These are phyloP conservation scores for Phocoena sinus DNA, from an alignment of 2,113 vertebrate genomes.

Conservation along the genomic window DNA sequence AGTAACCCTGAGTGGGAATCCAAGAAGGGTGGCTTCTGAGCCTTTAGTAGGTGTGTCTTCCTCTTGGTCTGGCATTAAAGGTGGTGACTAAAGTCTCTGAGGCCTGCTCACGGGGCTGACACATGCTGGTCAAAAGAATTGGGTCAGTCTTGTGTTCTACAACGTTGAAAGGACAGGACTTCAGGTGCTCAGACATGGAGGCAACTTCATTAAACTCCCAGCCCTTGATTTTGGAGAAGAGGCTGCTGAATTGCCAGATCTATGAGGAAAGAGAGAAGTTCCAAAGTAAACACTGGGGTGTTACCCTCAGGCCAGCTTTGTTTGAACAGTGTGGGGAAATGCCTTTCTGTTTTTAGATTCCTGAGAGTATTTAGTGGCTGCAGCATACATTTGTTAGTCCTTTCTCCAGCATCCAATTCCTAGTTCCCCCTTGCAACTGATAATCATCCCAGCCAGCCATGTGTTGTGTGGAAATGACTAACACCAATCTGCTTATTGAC, in stretches of 20 bases:
- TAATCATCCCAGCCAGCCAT: neutral
- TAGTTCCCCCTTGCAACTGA: neutral
- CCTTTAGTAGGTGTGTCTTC: slow-evolving; percentile 21
- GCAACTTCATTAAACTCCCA: slow-evolving; percentile 83
- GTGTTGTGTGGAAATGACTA: neutral
- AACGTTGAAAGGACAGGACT: slow-evolving; percentile 88
- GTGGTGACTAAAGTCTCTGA: slow-evolving; percentile 80
- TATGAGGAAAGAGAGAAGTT: slow-evolving; percentile 55
- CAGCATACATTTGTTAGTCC: neutral
- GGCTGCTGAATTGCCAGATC: slow-evolving; percentile 94
- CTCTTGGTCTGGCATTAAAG: slow-evolving; percentile 75
- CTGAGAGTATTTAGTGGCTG: neutral
- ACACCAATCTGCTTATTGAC: neutral
- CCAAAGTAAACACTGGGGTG: neutral
- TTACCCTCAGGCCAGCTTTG: neutral
- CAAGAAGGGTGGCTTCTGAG: neutral
- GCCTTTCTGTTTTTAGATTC: neutral
- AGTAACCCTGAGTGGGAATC: neutral
- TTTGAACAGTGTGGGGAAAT: neutral
- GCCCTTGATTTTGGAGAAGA: slow-evolving; percentile 88
- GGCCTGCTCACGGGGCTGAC: slow-evolving; percentile 70
- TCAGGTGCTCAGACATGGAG: slow-evolving; percentile 91
- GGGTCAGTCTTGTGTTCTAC: slow-evolving; percentile 84
- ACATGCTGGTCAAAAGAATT: slow-evolving; percentile 84
- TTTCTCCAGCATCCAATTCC: neutral